A percentile compares a stretch with the other conserved stretches of the same genome.
phyloP scores from a whole-genome alignment of 2,797 vertebrate species.

The Nothura maculosa region DNA sequence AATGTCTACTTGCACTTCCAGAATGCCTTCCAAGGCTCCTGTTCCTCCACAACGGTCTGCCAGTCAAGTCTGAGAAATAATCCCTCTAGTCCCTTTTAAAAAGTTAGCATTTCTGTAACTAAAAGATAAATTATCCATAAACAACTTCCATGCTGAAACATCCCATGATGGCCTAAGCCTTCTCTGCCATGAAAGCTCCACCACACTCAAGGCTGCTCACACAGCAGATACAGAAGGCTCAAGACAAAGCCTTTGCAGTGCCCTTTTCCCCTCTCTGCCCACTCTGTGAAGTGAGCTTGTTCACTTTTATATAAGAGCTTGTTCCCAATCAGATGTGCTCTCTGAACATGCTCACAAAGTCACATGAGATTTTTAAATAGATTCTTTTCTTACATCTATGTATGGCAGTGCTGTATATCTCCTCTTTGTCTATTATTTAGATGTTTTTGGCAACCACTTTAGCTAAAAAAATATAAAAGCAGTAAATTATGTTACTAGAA shows the following conservation, averaged over 20 bases:
- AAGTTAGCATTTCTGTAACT: neutral
- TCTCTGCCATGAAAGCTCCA: neutral
- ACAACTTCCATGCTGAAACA: neutral
- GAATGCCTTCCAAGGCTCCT: neutral
- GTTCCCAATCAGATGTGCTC: neutral
- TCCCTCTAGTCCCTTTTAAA: neutral
- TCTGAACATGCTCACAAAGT: neutral
- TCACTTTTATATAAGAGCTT: neutral
- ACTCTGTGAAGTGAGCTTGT: neutral
- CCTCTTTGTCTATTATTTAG: neutral
- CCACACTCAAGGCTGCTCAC: neutral
- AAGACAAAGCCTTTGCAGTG: neutral
- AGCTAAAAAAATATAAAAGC: neutral
- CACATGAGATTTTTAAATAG: neutral
- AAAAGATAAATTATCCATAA: neutral
- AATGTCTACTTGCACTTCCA: neutral
- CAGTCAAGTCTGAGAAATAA: neutral
- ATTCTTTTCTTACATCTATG: neutral
- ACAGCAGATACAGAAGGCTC: neutral
- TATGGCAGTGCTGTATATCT: neutral
- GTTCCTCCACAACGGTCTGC: neutral
- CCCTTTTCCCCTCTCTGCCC: neutral
- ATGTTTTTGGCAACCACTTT: neutral
- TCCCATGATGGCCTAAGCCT: neutral
- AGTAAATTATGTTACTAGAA: neutral